A percentile compares a stretch with the other conserved stretches of the same genome.
Conservation (phyloP, 2,113 vertebrate species). For the Pogona vitticeps region DNA sequence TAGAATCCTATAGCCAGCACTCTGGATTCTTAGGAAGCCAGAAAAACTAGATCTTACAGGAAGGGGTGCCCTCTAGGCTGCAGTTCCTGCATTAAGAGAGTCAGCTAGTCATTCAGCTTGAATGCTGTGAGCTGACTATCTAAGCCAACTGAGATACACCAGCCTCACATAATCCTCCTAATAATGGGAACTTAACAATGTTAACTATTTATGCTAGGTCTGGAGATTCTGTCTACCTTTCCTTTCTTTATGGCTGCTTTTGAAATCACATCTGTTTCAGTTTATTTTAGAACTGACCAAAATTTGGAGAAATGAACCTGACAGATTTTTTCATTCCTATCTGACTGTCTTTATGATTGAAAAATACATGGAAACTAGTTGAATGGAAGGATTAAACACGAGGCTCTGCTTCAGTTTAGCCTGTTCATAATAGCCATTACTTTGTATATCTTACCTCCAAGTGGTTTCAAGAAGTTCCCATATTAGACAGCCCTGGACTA, state of each 20-base stretch:
- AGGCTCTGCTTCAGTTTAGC: no score
- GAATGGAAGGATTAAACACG: no score
- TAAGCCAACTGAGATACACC: neutral
- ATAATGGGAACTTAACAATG: neutral
- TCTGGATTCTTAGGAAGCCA: neutral
- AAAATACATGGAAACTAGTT: no score
- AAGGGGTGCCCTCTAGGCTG: neutral
- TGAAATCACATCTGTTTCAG: neutral
- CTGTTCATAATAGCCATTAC: no score
- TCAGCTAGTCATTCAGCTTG: neutral
- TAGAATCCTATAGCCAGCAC: neutral
- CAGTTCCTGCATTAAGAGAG: neutral
- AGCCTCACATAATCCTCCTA: neutral
- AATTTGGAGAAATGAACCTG: no score
- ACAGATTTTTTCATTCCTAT: no score
- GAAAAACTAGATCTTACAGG: neutral
- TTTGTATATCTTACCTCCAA: no score
- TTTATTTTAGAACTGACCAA: no score
- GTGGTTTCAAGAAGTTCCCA: no score
- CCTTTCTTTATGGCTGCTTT: neutral
- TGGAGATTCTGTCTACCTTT: neutral
- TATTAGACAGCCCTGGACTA: no score
- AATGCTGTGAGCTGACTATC: neutral
- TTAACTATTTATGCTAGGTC: neutral
- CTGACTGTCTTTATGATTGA: no score